These are phyloP conservation scores for Elgaria multicarinata DNA, from an alignment of 2,113 vertebrate species.

Conservation along the genomic window DNA sequence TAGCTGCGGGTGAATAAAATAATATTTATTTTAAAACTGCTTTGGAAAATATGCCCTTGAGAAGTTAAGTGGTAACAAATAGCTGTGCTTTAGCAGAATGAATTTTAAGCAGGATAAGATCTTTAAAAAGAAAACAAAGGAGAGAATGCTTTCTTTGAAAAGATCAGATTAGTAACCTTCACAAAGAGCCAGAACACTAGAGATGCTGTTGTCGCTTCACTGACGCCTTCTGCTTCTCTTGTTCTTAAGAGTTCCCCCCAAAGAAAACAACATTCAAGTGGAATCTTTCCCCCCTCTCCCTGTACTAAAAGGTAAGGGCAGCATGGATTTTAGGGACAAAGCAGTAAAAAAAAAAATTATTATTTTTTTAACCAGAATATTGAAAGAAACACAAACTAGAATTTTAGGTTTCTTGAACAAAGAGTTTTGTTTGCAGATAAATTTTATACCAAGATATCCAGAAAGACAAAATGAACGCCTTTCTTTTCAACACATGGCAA, in stretches of 20 bases:
- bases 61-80: slow-evolving; percentile 44
- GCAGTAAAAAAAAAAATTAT: not conserved
- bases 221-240: slow-evolving; percentile 49
- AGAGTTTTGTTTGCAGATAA: slow-evolving; percentile 44
- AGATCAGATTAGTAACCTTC: slow-evolving; percentile 42
- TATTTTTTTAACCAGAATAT: slow-evolving; percentile 7
- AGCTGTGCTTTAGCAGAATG: slow-evolving; percentile 42
- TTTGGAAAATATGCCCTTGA: slow-evolving; percentile 52
- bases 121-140: slow-evolving; percentile 55
- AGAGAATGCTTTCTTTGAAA: slow-evolving; percentile 59
- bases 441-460: slow-evolving; percentile 28
- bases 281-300: slow-evolving; percentile 22
- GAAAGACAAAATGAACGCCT: not conserved
- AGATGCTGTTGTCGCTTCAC: slow-evolving; percentile 54
- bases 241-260: slow-evolving; percentile 50
- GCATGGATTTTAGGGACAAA: not conserved
- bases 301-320: slow-evolving; percentile 4
- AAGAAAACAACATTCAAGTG: slow-evolving; percentile 52
- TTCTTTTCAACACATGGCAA: slow-evolving; percentile 49
- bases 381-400: not conserved
- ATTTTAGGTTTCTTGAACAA: slow-evolving; percentile 6
- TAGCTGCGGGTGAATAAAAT: slow-evolving; percentile 51
- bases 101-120: slow-evolving; percentile 45
- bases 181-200: slow-evolving; percentile 35
- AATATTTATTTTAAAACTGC: slow-evolving; percentile 56